Base-by-base conservation (phyloP, 2,113 vertebrate genomes). In the Chaetorhynchus papuensis region DNA sequence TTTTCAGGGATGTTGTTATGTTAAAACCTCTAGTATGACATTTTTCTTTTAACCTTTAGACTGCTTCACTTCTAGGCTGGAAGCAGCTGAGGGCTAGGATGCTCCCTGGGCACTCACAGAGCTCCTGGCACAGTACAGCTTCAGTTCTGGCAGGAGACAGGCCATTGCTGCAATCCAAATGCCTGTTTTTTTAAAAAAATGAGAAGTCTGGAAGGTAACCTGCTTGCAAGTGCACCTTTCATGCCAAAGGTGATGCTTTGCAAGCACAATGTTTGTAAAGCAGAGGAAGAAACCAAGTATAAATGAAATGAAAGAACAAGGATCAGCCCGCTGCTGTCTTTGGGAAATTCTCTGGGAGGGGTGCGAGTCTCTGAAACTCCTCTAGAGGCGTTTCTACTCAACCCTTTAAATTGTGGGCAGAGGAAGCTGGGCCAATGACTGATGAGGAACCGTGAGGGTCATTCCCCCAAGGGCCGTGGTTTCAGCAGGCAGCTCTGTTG, bases 291-390 rank as follows among this genome's bases (percentile, higher is more conserved):
- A 90, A 53, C 37, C 20, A 63, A 75, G 11, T 1, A 2, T 71
- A 53, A 87, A 65, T 64, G 27, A 83, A 87, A 68, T 35, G 41
- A 68, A 68, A 70, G 44, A 93, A 45, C 14, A 49, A 53, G 61
- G 35, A 71, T 18, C 47, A 75, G 21, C 68, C 60, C 0, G 0
- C 70, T 50, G 37, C 47, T 4, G 5, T 74, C 64, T 70, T 12
- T 56, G 42, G 31, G 45, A 80, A 53, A 21, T 68, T 59, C 27
- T 79, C 18, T 74, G 2, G 2, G 28, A 83, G 41, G 9, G 4
- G 2, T 0, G 0, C 0, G 1, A 61, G 11, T 42, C 45, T 70
- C 61, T 77, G 35, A 87, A 66, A 23, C 18, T 83, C 54, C 47
- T 28, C 49, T 70, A 30, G 11, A 31, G 11, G 33, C 77, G 7